A percentile compares a stretch with the other conserved stretches of the same genome.
Conservation (phyloP, 1,140 invertebrate species). For the Orussus abietinus region DNA sequence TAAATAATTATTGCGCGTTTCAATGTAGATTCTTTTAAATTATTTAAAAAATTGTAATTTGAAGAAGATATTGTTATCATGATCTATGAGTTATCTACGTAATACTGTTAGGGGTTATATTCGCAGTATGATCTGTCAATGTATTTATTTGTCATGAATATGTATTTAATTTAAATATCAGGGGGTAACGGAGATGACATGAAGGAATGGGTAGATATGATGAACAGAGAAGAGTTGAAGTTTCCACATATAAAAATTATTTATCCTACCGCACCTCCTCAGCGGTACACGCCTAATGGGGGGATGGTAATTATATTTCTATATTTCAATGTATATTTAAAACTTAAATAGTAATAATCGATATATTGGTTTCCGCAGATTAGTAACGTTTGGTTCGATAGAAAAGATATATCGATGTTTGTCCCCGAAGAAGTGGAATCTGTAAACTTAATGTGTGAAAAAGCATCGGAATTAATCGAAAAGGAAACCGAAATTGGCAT, state of each 20-base stretch:
- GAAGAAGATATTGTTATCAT: background rate
- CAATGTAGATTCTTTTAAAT: too few relatives aligned
- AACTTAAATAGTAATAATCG: too few relatives aligned
- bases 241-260: slow-evolving; percentile 68
- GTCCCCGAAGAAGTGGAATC: slow-evolving; percentile 61
- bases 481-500: slow-evolving; percentile 62
- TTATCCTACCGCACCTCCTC: slow-evolving; percentile 67
- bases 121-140: background rate
- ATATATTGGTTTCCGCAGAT: slow-evolving; percentile 37
- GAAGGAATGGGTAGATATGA: slow-evolving; percentile 61
- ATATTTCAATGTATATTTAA: slow-evolving; percentile 1
- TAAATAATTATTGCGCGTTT: slow-evolving; percentile 31
- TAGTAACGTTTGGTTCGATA: slow-evolving; percentile 70
- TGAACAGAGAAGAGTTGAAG: slow-evolving; percentile 57
- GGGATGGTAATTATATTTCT: slow-evolving; percentile 53
- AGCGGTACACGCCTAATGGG: slow-evolving; percentile 62
- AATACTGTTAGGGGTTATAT: background rate
- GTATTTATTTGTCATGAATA: slow-evolving; percentile 1
- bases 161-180: slow-evolving; percentile 35
- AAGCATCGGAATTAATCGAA: slow-evolving; percentile 59
- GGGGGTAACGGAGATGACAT: slow-evolving; percentile 62
- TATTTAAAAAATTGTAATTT: background rate
- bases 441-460: slow-evolving; percentile 55
- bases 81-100: background rate
- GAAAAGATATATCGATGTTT: slow-evolving; percentile 56